Evolutionary conservation across 2,113 vertebrate species (phyloP).

Genomic region (Sinocyclocheilus rhinocerous): DNA sequence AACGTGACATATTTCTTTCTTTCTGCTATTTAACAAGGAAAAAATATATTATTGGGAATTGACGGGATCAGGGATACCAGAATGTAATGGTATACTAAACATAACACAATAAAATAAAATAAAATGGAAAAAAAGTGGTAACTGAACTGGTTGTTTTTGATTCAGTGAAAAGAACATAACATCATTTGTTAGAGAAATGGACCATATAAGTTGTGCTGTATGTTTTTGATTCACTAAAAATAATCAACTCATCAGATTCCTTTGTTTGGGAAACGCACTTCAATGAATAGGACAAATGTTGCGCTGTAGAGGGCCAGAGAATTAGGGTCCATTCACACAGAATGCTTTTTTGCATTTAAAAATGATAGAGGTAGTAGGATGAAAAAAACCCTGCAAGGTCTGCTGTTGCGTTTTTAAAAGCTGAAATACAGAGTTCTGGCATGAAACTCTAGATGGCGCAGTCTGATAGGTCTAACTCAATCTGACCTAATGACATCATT

Average conservation of each 20-base stretch:
- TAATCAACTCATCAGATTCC: too few species aligned
- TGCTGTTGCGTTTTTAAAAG: not conserved
- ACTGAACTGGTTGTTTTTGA: not conserved
- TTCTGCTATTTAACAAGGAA: not conserved
- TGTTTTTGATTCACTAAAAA: too few species aligned
- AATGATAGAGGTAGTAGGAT: too few species aligned
- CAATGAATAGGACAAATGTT: too few species aligned
- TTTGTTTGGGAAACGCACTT: too few species aligned
- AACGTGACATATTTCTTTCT: not conserved
- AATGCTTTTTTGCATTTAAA: not conserved
- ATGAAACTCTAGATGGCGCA: too few species aligned
- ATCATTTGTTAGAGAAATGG: not conserved
- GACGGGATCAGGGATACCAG: not conserved
- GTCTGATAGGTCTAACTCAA: too few species aligned
- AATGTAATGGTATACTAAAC: not conserved
- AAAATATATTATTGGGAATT: not conserved
- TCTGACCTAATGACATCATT: too few species aligned
- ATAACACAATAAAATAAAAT: not conserved
- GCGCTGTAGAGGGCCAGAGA: not conserved
- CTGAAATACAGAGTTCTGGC: too few species aligned
- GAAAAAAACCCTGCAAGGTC: not conserved
- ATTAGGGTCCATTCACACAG: not conserved
- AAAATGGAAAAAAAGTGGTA: too few species aligned
- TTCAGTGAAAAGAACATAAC: not conserved
- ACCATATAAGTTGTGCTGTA: too few species aligned